Evolutionary conservation across 2,888 invertebrate genomes (phyloP).

Genomic region (Sericinus montela): DNA sequence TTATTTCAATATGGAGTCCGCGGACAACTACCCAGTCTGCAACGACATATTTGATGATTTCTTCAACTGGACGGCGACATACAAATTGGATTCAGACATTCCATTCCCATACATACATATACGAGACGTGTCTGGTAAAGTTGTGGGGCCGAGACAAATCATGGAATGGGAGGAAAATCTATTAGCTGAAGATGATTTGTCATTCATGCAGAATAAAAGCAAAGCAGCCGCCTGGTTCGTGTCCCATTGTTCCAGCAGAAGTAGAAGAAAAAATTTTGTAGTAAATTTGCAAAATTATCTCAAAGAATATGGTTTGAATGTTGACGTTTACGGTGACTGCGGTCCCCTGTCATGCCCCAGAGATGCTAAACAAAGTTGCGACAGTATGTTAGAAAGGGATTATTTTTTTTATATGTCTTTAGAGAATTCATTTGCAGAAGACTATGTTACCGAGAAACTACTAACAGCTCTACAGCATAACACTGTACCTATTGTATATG

Average conservation of each 20-base stretch:
- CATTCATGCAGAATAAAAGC: constrained; percentile 44
- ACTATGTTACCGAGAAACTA: constrained; percentile 79
- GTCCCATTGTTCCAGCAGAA: constrained; percentile 51
- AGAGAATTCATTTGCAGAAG: constrained; percentile 84
- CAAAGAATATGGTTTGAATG: constrained; percentile 34
- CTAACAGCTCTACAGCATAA: constrained; percentile 78
- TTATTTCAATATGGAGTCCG: constrained; percentile 61
- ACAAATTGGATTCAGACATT: constrained; percentile 62
- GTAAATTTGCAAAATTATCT: constrained; percentile 40
- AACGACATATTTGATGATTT: constrained; percentile 44
- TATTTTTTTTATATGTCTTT: constrained; percentile 87
- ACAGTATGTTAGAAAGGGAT: constrained; percentile 60
- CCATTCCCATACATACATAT: constrained; percentile 52
- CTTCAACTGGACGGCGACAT: constrained; percentile 69
- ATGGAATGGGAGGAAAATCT: constrained; percentile 39
- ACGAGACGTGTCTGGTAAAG: constrained; percentile 38
- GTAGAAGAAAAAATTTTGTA: constrained; percentile 41
- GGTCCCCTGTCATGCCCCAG: constrained; percentile 53
- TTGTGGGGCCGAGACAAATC: constrained; percentile 49
- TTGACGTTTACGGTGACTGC: constrained; percentile 79
- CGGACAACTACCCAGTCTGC: constrained; percentile 58
- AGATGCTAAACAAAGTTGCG: constrained; percentile 37
- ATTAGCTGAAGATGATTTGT: constrained; percentile 32
- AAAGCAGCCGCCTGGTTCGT: constrained; percentile 70
- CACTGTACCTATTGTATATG: constrained; percentile 83